Conservation (phyloP, 2,113 vertebrate species). For the Elanus axillaris region DNA sequence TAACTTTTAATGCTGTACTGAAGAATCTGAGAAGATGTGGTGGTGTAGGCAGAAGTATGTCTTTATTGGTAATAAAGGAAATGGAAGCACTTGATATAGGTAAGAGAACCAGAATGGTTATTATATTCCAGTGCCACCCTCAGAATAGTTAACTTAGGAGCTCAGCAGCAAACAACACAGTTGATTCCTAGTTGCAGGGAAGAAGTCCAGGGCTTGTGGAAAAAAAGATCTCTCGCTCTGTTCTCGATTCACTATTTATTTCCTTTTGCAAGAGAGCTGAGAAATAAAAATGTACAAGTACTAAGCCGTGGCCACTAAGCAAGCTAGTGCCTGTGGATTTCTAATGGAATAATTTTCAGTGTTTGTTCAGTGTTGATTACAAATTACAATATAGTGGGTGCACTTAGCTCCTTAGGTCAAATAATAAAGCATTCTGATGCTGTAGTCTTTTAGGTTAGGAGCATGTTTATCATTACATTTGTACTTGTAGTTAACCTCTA, state of each 20-base stretch:
- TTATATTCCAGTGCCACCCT: neutral
- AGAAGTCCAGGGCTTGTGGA: neutral
- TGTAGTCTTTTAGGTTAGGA: neutral
- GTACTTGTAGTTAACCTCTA: neutral
- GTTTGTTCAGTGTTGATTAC: neutral
- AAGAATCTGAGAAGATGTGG: constrained; percentile 79
- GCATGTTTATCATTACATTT: neutral
- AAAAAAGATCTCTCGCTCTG: neutral
- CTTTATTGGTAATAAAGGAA: constrained; percentile 77
- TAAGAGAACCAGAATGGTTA: constrained; percentile 28
- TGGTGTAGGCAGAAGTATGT: constrained; percentile 54
- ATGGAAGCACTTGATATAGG: constrained; percentile 89
- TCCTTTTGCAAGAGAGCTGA: neutral
- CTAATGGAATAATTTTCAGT: neutral
- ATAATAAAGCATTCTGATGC: neutral
- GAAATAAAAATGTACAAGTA: neutral
- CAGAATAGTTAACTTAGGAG: neutral
- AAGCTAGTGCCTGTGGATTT: neutral
- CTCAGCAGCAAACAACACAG: neutral
- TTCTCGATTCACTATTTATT: neutral
- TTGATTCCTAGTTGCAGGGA: neutral
- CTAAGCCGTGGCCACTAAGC: neutral
- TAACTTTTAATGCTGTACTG: constrained; percentile 87
- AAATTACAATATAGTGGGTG: neutral
- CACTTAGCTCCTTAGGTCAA: neutral